Evolutionary conservation across 2,797 vertebrate genomes (phyloP), one percentile per base, ranked within the genome.

Genomic region (Salarias fasciatus): DNA sequence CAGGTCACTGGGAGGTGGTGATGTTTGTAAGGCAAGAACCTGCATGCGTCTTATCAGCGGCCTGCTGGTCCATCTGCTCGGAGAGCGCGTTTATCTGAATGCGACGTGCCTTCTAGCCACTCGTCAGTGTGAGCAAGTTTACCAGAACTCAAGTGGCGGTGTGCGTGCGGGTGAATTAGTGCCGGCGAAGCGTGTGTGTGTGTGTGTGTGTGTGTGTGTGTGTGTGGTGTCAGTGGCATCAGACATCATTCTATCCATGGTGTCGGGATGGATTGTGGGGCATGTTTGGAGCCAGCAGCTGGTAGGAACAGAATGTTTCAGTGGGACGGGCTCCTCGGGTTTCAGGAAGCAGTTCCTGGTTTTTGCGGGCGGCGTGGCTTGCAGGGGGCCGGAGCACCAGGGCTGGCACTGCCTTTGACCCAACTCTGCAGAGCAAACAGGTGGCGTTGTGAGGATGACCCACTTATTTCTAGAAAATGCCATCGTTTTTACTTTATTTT

Each of bases 231-330:
- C 41, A 33, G 53, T 60, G 65, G 49, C 47, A 63, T 37, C 11
- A 41, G 62, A 30, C 47, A 55, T 49, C 30, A 57, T 37, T 69
- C 82, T 80, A 62, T 84, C 77, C 67, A 60, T 51, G 63, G 66
- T 28, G n/a, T 45, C 4, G 33, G 44, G 63, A 40, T 61, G 66
- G 37, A 61, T 53, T 38, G 52, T 5, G 13, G 68, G 53, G 40
- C 36, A 67, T 79, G 75, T 84, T 78, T 71, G 67, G 71, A 77
- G 81, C 69, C 81, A 83, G 88, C 85, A 87, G 87, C 82, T 82
- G 88, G 77, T 72, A 66, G 86, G 91, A 89, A 92, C 90, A 79
- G 90, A 91, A 92, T 92, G 92, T 92, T 68, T 83, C 55, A 61
- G 71, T 63, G 68, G 58, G 69, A 53, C 49, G 30, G 52, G 42